phyloP scores from a whole-genome alignment of 1,140 invertebrate species.

The Berghia stephanieae region DNA sequence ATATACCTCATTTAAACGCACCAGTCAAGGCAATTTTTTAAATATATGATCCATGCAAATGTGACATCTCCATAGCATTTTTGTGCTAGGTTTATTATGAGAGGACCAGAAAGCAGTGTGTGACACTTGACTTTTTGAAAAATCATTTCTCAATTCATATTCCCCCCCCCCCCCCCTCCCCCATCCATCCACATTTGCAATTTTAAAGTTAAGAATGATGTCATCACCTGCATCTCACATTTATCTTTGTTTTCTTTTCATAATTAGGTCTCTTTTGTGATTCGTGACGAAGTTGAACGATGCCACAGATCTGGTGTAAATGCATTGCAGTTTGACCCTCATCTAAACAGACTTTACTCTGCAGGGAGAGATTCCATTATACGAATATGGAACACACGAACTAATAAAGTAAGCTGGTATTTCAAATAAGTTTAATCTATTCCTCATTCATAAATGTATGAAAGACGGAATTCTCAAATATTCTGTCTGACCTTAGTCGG shows the following conservation, averaged over 20 bases:
- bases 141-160: not conserved
- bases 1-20: too few species aligned
- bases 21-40: too few species aligned
- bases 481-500: too few species aligned
- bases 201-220: not conserved
- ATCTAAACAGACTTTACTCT: constrained; percentile 89
- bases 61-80: too few species aligned
- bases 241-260: constrained; percentile 28
- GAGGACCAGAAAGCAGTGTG: too few species aligned
- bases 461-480: too few species aligned
- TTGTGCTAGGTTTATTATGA: too few species aligned
- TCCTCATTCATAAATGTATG: too few species aligned
- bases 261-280: constrained; percentile 93
- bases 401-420: constrained; percentile 52
- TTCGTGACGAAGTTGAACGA: constrained; percentile 94
- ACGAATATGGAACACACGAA: constrained; percentile 86
- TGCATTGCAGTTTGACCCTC: constrained; percentile 91
- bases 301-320: constrained; percentile 95
- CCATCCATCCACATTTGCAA: not conserved
- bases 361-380: constrained; percentile 99
- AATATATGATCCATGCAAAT: too few species aligned
- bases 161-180: not conserved
- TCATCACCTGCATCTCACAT: not conserved
- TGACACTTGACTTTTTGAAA: not conserved
- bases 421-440: too few species aligned